Evolutionary conservation across 2,113 vertebrate genomes (phyloP).

Genomic region (Oceanodroma tethys): DNA sequence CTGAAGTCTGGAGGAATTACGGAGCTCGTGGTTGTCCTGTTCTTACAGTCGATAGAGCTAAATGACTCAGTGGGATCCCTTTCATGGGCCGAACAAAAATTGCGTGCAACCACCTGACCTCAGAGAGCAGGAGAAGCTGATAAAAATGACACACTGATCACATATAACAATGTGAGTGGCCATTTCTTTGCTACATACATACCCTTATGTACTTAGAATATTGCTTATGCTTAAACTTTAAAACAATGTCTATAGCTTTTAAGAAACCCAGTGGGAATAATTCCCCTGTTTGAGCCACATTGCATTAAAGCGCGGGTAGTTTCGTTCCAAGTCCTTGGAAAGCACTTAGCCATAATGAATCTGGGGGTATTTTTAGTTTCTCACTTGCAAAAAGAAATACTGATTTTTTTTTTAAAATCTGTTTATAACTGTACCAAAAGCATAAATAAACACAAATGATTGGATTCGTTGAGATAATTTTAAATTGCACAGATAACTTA

Average conservation of each 20-base stretch:
- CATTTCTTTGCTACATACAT: neutral
- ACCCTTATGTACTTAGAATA: neutral
- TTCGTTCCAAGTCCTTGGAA: neutral
- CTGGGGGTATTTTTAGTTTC: neutral
- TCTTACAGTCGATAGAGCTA: neutral
- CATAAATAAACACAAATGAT: neutral
- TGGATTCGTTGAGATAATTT: neutral
- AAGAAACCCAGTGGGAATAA: neutral
- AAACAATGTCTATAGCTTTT: neutral
- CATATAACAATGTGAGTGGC: neutral
- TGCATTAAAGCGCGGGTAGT: rapidly evolving
- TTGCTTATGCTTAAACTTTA: neutral
- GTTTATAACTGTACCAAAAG: neutral
- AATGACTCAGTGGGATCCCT: neutral
- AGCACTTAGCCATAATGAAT: neutral
- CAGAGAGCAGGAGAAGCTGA: neutral
- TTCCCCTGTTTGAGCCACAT: neutral
- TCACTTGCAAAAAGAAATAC: neutral
- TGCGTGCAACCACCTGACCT: neutral
- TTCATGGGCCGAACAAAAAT: rapidly evolving
- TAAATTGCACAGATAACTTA: neutral
- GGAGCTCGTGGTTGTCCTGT: neutral
- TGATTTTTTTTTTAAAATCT: neutral
- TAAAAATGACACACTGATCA: neutral
- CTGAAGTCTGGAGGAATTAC: neutral